phyloP scores from a whole-genome alignment of 2,888 invertebrate species.

The Aethes cnicana region DNA sequence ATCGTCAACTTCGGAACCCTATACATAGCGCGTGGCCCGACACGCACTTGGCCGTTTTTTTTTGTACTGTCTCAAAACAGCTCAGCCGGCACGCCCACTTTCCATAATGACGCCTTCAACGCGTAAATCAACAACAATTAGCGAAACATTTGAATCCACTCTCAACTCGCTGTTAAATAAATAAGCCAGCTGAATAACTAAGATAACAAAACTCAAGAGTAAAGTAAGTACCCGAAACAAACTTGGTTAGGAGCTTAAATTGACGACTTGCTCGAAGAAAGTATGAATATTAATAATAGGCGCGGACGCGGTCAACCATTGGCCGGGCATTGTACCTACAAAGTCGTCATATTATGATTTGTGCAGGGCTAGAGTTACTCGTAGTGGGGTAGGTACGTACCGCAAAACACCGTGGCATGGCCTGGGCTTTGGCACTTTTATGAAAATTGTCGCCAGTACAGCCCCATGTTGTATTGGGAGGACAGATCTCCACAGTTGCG shows the following conservation, averaged over 20 bases:
- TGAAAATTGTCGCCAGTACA: too few relatives aligned
- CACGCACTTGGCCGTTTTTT: too few relatives aligned
- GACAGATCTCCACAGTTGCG: too few relatives aligned
- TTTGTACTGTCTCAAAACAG: background rate
- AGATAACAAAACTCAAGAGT: conserved; percentile 26
- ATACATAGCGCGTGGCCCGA: too few relatives aligned
- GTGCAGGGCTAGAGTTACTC: too few relatives aligned
- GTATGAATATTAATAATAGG: conserved; percentile 11
- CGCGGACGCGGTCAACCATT: background rate
- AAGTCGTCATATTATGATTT: too few relatives aligned
- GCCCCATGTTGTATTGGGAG: too few relatives aligned
- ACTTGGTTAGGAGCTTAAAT: conserved; percentile 23
- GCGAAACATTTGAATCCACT: conserved; percentile 27
- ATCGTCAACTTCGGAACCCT: too few relatives aligned
- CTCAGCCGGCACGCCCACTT: background rate
- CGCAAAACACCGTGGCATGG: too few relatives aligned
- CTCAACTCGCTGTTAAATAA: conserved; percentile 22
- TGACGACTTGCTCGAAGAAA: conserved; percentile 14
- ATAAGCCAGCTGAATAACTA: conserved; percentile 27
- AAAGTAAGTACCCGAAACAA: conserved; percentile 26
- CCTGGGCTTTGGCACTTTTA: too few relatives aligned
- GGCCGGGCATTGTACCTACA: background rate
- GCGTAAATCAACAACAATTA: conserved; percentile 25
- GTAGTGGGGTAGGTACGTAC: too few relatives aligned
- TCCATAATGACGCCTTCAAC: conserved; percentile 1